Evolutionary conservation across 1,140 invertebrate species (phyloP).

Genomic region (Anastatus disparis): DNA sequence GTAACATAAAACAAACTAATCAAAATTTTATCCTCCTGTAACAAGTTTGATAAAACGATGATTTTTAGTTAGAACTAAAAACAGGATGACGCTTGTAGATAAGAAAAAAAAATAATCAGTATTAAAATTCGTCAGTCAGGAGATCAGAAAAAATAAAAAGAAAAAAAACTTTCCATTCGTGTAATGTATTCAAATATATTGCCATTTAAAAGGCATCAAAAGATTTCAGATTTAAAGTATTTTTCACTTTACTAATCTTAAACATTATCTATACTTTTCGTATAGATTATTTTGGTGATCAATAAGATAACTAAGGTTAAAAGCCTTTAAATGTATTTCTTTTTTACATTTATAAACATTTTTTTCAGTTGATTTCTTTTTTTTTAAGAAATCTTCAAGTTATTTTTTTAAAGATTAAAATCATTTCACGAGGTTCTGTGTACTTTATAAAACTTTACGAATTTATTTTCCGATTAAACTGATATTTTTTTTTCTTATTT

Average conservation of each 20-base stretch:
- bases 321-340: too few species aligned
- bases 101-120: constrained; percentile 8
- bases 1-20: background rate
- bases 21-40: constrained; percentile 1
- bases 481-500: too few species aligned
- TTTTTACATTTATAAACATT: too few species aligned
- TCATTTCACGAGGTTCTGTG: too few species aligned
- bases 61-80: constrained; percentile 19
- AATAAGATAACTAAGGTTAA: background rate
- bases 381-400: too few species aligned
- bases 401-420: too few species aligned
- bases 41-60: constrained; percentile 16
- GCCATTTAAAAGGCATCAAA: background rate
- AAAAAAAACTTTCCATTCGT: background rate
- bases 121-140: background rate
- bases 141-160: too few species aligned
- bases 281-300: background rate
- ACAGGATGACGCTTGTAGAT: constrained; percentile 8
- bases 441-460: too few species aligned
- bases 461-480: too few species aligned
- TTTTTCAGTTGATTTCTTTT: too few species aligned
- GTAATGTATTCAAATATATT: constrained; percentile 5
- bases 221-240: background rate
- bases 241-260: background rate
- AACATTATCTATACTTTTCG: background rate